Base-by-base conservation (phyloP, 2,888 invertebrate species). In the Dasysyrphus tricinctus region DNA sequence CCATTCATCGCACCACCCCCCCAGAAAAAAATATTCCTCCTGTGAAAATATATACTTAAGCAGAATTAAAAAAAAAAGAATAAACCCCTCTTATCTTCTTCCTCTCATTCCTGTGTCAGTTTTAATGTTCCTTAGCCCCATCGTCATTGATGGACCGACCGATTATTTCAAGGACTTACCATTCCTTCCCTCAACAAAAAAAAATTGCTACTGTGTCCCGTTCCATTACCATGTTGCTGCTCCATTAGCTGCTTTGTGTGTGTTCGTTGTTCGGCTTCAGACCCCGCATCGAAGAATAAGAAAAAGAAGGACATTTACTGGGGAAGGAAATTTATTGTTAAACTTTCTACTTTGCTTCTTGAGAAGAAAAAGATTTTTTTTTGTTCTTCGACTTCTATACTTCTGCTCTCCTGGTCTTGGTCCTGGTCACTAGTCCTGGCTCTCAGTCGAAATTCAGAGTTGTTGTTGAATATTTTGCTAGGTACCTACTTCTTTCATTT, bases 251-350 rank as follows among this genome's bases (percentile, higher is more conserved):
- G 70, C 72, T 82, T 81, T 86, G 74, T 81, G 70, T 80, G 57
- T 80, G 42, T 7, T 3, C 5, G 32, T 32, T 32, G 67, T 76
- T 69, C 74, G 19, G 19, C 39, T 39, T 42, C 14, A 39, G 61
- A 59, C 59, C 6, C 39, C 14, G 32, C 8, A 32, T n/a, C 32
- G 24, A 56, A 34, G 54, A 59, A n/a, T n/a, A n/a, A 24, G 24
- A 24, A 44, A 47, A 59, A 78, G 56, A 70, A 82, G 82, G 86
- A 86, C 82, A 86, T 86, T 82, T 72, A 61, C 81, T 59, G 70
- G 65, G 77, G 75, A 86, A 86, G 86, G 82, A 86, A 82, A 86
- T 86, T 86, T 86, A 86, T 86, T 86, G 86, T 86, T 79, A 86
- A 86, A 86, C 86, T 86, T 86, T 86, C 74, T 82, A 72, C 82